Percentiles rank a stretch among this genome's conserved stretches.
Evolutionary conservation across 1,140 invertebrate genomes (phyloP).

Genomic region (Lasioglossum albipes): DNA sequence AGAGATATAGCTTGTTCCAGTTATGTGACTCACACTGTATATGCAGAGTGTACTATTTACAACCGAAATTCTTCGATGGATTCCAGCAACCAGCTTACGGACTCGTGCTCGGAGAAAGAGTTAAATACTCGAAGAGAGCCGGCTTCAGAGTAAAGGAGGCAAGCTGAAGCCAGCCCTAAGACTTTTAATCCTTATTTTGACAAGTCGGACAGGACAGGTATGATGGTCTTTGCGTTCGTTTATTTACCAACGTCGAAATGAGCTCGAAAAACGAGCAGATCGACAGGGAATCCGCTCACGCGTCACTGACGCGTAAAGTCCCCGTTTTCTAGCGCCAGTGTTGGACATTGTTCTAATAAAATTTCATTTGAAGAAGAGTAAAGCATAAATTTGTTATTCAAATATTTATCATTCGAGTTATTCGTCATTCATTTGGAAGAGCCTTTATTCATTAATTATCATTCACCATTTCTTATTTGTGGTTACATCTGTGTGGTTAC

Average conservation of each 20-base stretch:
- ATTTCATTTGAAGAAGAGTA: no score
- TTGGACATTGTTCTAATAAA: no score
- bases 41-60: not conserved
- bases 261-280: conserved; percentile 34
- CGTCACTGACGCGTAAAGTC: conserved; percentile 35
- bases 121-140: conserved; percentile 20
- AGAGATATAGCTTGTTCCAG: not conserved
- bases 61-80: conserved; percentile 27
- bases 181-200: conserved; percentile 78
- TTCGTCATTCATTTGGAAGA: no score
- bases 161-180: conserved; percentile 61
- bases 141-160: not conserved
- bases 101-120: not conserved
- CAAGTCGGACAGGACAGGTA: conserved; percentile 72
- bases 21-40: not conserved
- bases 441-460: no score
- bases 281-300: conserved; percentile 44
- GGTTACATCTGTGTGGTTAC: no score
- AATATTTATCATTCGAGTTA: no score
- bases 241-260: conserved; percentile 46
- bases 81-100: conserved; percentile 8
- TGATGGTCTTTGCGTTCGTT: conserved; percentile 65
- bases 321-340: not conserved
- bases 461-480: no score
- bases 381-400: no score